These are phyloP conservation scores for Caenorhabditis becei DNA, from an alignment of 2,888 invertebrate species.

Conservation along the genomic window DNA sequence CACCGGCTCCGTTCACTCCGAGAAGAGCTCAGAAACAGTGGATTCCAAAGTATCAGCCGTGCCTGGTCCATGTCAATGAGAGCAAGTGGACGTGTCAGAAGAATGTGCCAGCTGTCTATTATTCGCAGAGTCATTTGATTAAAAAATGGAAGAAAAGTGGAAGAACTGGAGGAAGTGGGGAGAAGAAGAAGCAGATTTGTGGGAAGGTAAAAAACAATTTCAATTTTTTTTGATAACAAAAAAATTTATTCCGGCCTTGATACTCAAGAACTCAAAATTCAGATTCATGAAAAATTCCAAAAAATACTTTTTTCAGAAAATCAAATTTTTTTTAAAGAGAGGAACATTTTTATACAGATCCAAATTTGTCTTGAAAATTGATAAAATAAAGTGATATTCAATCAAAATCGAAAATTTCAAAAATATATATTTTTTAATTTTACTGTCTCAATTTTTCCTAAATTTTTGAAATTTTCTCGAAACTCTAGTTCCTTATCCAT, in stretches of 20 bases:
- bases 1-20: conserved; percentile 47
- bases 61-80: conserved; percentile 40
- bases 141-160: conserved; percentile 11
- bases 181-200: conserved; percentile 26
- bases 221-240: neutral
- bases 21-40: neutral
- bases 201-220: conserved; percentile 24
- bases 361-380: too few species aligned
- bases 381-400: too few species aligned
- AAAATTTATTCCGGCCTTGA: too few species aligned
- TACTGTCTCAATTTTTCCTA: too few species aligned
- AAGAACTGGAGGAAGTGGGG: neutral
- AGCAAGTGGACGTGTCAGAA: conserved; percentile 43
- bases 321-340: too few species aligned
- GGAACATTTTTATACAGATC: too few species aligned
- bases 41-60: conserved; percentile 45
- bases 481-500: too few species aligned
- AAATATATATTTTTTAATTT: neutral
- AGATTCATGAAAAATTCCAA: too few species aligned
- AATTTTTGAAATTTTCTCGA: conserved; percentile 7
- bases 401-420: too few species aligned
- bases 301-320: neutral
- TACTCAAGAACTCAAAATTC: too few species aligned
- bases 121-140: neutral
- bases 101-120: conserved; percentile 14